Percentiles rank a stretch among this genome's conserved stretches.
Conservation (phyloP, 2,888 invertebrate genomes). For the Xylocampa areola region DNA sequence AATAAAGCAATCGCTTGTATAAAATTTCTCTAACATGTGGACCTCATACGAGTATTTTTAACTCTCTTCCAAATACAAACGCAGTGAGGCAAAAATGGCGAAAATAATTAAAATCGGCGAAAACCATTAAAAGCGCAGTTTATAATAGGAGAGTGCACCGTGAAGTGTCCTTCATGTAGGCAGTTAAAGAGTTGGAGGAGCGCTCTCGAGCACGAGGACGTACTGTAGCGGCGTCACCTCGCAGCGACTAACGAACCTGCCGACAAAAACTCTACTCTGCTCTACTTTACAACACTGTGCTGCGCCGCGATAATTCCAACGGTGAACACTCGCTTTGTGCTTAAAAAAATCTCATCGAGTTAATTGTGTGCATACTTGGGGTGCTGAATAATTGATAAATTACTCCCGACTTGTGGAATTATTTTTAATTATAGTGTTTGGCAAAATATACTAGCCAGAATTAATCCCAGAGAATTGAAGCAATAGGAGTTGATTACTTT, state of each 20-base stretch:
- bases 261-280: constrained; percentile 80
- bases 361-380: constrained; percentile 63
- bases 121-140: constrained; percentile 89
- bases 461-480: constrained; percentile 6
- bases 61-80: constrained; percentile 43
- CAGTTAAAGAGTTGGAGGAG: constrained; percentile 89
- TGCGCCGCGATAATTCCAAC: constrained; percentile 63
- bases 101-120: constrained; percentile 87
- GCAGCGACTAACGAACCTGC: constrained; percentile 85
- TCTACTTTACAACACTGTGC: constrained; percentile 62
- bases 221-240: constrained; percentile 86
- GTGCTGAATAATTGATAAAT: constrained; percentile 56
- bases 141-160: constrained; percentile 88
- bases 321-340: constrained; percentile 65
- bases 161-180: constrained; percentile 89
- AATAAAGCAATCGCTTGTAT: constrained; percentile 13
- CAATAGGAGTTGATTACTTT: constrained; percentile 13
- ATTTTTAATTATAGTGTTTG: constrained; percentile 49
- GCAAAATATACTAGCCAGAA: constrained; percentile 2
- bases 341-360: constrained; percentile 67
- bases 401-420: constrained; percentile 39
- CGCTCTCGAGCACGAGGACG: constrained; percentile 85
- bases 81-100: constrained; percentile 75
- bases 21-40: constrained; percentile 21
- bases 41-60: constrained; percentile 27